Percentiles rank a stretch among this genome's conserved stretches.
These are phyloP conservation scores for Eurytoma californica DNA, from an alignment of 2,888 invertebrate species.

Conservation along the genomic window DNA sequence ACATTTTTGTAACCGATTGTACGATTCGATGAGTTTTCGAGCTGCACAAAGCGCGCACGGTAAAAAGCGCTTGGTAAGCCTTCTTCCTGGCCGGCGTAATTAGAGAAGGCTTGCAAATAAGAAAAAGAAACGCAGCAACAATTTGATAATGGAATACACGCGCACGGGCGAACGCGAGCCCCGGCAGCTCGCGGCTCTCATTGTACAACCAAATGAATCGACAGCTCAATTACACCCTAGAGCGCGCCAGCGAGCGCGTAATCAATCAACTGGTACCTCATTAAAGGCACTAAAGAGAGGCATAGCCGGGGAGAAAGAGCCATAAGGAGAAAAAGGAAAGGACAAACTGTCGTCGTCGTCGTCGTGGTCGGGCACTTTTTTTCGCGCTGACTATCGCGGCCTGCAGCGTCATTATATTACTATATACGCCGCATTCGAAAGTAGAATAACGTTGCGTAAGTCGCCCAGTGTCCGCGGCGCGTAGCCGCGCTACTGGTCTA, in stretches of 20 bases:
- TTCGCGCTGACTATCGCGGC: constrained; percentile 1
- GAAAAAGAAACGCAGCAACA: not conserved
- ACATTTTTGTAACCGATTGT: not conserved
- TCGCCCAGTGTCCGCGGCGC: not conserved
- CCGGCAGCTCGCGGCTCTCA: constrained; percentile 15
- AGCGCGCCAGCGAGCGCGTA: constrained; percentile 20
- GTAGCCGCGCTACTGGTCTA: not conserved
- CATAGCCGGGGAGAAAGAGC: not conserved
- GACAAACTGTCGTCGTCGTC: constrained; percentile 33
- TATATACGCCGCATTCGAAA: constrained; percentile 54
- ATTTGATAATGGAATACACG: constrained; percentile 5
- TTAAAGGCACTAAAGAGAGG: constrained; percentile 38
- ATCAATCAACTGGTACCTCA: constrained; percentile 51
- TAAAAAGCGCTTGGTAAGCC: not conserved
- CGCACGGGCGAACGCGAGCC: not conserved
- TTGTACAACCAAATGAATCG: constrained; percentile 53
- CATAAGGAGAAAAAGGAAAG: not conserved
- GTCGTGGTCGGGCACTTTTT: constrained; percentile 18
- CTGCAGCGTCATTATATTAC: constrained; percentile 37
- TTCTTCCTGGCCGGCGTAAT: constrained; percentile 13
- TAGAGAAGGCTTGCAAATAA: constrained; percentile 10
- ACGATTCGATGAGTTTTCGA: too few relatives aligned
- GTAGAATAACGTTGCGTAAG: constrained; percentile 50
- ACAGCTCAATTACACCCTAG: constrained; percentile 49
- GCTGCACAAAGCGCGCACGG: not conserved